Evolutionary conservation across 30 jellyfish, hydroid and myxozoan genomes (phyloP), one percentile per base, ranked within the genome.

Genomic region (Aurelia sp.): DNA sequence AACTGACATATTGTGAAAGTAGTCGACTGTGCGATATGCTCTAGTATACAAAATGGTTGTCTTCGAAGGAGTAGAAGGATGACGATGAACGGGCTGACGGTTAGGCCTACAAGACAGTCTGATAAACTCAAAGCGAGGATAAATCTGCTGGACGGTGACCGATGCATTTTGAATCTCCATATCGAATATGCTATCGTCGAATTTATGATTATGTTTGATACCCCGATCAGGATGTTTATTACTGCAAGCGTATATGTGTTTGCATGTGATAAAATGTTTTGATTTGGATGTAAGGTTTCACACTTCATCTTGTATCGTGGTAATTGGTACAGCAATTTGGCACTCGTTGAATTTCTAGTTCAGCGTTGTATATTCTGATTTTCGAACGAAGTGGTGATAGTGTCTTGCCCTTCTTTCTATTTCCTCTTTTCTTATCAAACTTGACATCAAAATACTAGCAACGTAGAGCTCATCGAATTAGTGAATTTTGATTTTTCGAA

Each of bases 271-370:
- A 85, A 19, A 20, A 20, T 69, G 33, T 78, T 74, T 60, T 76
- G 88, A 65, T 76, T 71, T 9, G 95, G 95, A 37, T 71, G 86
- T 15, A 85, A 76, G 0, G 95, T 73, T 35, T 78, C 88, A 55
- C 95, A 85, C 44, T 51, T 44, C 84, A 66, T 75, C 63, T 72
- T 84, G 78, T 18, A 30, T 35, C 37, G 60, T 22, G 74, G 23
- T 40, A 20, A 15, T 40, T 30, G 12, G 21, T 13, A 31, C 21
- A 30, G 52, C 16, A n/a, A 17, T 31, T 18, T 4, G 65, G 13
- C 13, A 61, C 2, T 61, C 23, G 0, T 18, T 0, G 11, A 18
- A 61, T 61, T 61, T 22, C 13, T 22, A 11, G 71, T 61, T 61
- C 71, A 61, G 55, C 55, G 11, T 44, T 44, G 55, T 44, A 37